A percentile compares a stretch with the other conserved stretches of the same genome.
Conservation (phyloP, 2,797 vertebrate species). For the Crocodylus rhombifer region DNA sequence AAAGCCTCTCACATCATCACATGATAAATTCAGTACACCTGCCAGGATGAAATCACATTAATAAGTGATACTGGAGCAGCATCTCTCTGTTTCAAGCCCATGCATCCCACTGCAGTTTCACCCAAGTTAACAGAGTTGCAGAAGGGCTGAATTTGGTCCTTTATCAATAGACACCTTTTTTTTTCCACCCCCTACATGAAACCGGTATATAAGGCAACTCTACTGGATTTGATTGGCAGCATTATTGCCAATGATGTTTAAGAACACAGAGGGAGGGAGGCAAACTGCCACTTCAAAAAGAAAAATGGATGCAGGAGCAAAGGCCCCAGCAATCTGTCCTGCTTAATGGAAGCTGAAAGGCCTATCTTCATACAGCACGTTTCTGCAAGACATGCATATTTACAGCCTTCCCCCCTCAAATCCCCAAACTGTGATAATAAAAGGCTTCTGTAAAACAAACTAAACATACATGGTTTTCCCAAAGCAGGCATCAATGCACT, state of each 20-base stretch:
- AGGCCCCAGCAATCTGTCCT: background rate
- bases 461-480: background rate
- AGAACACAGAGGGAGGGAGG: background rate
- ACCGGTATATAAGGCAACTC: background rate
- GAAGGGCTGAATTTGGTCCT: background rate
- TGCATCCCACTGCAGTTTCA: no score
- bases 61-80: no score
- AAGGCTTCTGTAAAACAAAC: slow-evolving; percentile 26
- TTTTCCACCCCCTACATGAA: background rate
- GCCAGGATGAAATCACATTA: no score
- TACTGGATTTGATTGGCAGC: background rate
- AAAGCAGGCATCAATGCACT: slow-evolving; percentile 40
- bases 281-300: background rate
- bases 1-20: background rate
- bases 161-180: background rate
- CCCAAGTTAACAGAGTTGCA: no score
- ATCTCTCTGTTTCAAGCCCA: no score
- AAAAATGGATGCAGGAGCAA: slow-evolving; percentile 14
- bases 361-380: background rate
- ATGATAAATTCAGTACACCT: no score
- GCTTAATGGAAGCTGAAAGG: slow-evolving; percentile 11
- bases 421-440: background rate
- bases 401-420: background rate
- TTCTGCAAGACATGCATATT: background rate
- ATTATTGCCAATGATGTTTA: background rate